Evolutionary conservation across 2,888 invertebrate species (phyloP).

Genomic region (Formica aserva): DNA sequence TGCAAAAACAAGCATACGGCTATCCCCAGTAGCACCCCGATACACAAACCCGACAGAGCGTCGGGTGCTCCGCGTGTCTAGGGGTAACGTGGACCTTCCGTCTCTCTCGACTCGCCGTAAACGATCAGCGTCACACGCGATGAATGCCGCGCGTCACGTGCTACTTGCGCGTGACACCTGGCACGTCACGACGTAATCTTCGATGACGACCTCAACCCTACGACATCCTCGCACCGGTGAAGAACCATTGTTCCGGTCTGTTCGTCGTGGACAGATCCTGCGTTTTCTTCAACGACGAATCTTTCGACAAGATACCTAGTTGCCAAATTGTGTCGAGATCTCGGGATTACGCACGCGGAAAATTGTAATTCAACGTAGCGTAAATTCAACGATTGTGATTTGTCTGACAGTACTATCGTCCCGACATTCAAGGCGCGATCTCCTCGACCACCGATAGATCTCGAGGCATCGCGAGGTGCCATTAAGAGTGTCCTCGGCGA

Average conservation of each 20-base stretch:
- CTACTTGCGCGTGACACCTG: conserved; percentile 53
- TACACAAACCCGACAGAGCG: conserved; percentile 76
- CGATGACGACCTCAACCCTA: neutral
- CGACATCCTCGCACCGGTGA: neutral
- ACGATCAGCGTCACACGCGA: conserved; percentile 64
- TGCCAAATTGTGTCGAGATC: neutral
- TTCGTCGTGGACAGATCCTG: neutral
- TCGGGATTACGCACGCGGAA: neutral
- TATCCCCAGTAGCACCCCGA: conserved; percentile 79
- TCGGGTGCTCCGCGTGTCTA: conserved; percentile 67
- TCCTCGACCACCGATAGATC: neutral
- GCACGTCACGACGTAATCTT: conserved; percentile 48
- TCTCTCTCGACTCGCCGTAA: conserved; percentile 50
- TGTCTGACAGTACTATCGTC: neutral
- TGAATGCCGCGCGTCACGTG: conserved; percentile 70
- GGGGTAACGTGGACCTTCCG: conserved; percentile 69
- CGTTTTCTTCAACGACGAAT: neutral
- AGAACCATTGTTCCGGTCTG: neutral
- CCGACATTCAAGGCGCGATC: neutral
- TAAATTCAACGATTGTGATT: neutral
- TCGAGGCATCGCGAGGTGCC: neutral
- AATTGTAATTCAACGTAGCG: neutral
- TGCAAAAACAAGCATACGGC: conserved; percentile 80
- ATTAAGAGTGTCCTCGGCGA: neutral
- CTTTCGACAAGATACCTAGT: neutral